A percentile compares a stretch with the other conserved stretches of the same genome.
These are phyloP conservation scores for Phoxinus phoxinus DNA, from an alignment of 2,113 vertebrate species.

Conservation along the genomic window DNA sequence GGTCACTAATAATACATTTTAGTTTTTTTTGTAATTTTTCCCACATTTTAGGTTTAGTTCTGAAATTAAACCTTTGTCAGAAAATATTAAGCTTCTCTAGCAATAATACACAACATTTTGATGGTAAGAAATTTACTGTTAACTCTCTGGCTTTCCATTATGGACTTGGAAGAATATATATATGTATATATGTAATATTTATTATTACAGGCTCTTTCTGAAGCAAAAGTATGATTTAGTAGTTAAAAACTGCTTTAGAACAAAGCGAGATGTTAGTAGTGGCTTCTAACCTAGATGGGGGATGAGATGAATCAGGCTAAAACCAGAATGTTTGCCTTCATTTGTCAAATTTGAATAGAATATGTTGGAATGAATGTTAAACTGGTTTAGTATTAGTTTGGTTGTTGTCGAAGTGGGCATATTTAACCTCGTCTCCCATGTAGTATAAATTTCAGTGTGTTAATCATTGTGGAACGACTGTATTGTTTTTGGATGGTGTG, in stretches of 20 bases:
- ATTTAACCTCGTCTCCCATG: slow-evolving; percentile 21
- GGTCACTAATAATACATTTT: background rate
- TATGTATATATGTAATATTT: too few relatives aligned
- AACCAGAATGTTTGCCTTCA: background rate
- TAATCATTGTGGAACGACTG: slow-evolving; percentile 43
- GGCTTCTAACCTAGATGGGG: slow-evolving; percentile 1
- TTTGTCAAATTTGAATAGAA: slow-evolving; percentile 34
- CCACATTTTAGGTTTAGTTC: background rate
- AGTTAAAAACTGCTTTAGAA: background rate
- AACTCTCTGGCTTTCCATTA: background rate
- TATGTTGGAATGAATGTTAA: slow-evolving; percentile 24
- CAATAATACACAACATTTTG: background rate
- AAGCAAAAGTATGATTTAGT: background rate
- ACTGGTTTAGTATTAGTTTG: slow-evolving; percentile 3
- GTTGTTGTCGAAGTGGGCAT: slow-evolving; percentile 23
- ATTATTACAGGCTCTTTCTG: background rate
- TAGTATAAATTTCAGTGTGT: slow-evolving; percentile 20
- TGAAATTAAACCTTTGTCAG: background rate
- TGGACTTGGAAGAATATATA: background rate
- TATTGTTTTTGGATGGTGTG: slow-evolving; percentile 36
- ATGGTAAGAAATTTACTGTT: background rate
- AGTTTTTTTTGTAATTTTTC: too few relatives aligned
- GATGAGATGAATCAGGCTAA: slow-evolving; percentile 11
- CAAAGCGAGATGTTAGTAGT: background rate
- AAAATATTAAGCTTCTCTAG: background rate